phyloP scores from a whole-genome alignment of 2,888 invertebrate genomes.

The Halictus quadricinctus region DNA sequence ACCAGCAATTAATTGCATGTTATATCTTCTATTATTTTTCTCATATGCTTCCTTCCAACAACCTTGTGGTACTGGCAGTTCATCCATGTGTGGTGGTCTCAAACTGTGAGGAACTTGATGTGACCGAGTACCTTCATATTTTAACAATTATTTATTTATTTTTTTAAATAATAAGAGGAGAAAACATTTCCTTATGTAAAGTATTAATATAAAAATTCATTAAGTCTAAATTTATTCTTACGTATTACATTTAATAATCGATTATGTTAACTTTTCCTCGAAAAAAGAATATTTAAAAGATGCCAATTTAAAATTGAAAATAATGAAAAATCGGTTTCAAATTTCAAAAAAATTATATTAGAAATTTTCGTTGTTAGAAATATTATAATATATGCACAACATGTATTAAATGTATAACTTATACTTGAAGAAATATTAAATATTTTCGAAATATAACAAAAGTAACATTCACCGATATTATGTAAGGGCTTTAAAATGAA shows the following conservation, averaged over 20 bases:
- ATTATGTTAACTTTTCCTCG: not conserved
- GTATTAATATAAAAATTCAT: not conserved
- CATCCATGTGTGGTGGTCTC: slow-evolving; percentile 87
- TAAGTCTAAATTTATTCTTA: not conserved
- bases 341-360: not conserved
- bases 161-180: not conserved
- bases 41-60: slow-evolving; percentile 89
- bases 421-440: not conserved
- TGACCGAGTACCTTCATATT: slow-evolving; percentile 62
- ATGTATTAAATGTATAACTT: not conserved
- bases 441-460: not conserved
- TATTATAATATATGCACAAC: not conserved
- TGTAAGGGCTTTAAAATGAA: slow-evolving; percentile 40
- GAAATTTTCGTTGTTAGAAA: not conserved
- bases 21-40: slow-evolving; percentile 88
- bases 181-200: not conserved
- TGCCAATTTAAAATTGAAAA: not conserved
- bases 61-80: slow-evolving; percentile 90
- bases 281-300: not conserved
- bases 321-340: not conserved
- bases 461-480: slow-evolving; percentile 42
- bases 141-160: not conserved
- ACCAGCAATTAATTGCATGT: slow-evolving; percentile 86
- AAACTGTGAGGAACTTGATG: slow-evolving; percentile 50
- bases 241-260: not conserved